Evolutionary conservation across 2,113 vertebrate genomes (phyloP), one percentile per base, ranked within the genome.

Genomic region (Oriolus oriolus): DNA sequence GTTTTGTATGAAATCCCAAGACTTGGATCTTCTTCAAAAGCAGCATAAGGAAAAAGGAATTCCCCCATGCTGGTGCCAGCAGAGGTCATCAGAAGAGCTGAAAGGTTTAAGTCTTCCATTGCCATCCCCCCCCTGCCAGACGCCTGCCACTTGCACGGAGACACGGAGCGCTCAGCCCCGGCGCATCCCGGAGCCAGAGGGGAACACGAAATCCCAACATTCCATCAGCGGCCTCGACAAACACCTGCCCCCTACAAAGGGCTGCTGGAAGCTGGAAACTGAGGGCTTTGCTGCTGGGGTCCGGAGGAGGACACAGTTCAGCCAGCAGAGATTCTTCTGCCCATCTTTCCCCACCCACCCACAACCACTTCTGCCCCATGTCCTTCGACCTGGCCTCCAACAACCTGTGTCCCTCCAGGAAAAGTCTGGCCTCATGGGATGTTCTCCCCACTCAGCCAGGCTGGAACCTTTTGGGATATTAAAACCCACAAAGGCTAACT

Each of bases 21-120:
- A 60, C 89, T 93, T 95, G 95, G 95, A 97, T 78, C 86, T 89
- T 78, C 93, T 92, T 96, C 95, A 95, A 95, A 97, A 95, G 89
- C 71, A 92, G 20, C 60, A 42, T 26, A 59, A 86, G 84, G 54
- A 84, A 84, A 92, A 77, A 92, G 59, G 85, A 97, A 93, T 94
- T 94, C 85, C 95, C 82, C 82, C 94, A 94, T 94, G 94, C 96
- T 95, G 95, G 37, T 86, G 88, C 88, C 90, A 92, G 94, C 84
- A 94, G 94, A 97, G 92, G 95, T 95, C 95, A 96, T 92, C 90
- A 96, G 61, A 90, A 90, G 88, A 92, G 71, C 75, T 93, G 95
- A 93, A 95, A 95, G 79, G 82, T 97, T 97, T 76, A 79, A 87
- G 79, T 80, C 78, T 96, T 91, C 78, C 54, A 79, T 1, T 90